Evolutionary conservation across 2,797 vertebrate genomes (phyloP).

Genomic region (Uromys caudimaculatus): DNA sequence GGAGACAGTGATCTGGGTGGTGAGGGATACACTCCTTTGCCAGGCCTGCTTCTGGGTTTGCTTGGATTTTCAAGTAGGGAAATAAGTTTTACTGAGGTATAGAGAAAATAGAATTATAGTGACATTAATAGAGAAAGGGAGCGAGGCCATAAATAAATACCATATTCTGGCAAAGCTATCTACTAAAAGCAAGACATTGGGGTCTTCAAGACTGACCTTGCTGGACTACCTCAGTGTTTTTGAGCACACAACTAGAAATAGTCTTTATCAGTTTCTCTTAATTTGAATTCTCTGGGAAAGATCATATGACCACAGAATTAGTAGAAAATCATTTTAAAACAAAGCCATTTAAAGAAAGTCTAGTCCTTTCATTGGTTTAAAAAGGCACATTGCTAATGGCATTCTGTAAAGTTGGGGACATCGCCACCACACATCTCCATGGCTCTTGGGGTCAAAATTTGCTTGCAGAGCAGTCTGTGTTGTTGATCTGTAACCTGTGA

Average conservation of each 20-base stretch:
- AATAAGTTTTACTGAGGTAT: conserved; percentile 76
- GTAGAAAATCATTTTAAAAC: conserved; percentile 42
- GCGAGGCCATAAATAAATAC: conserved; percentile 64
- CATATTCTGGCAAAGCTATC: conserved; percentile 69
- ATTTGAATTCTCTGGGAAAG: conserved; percentile 59
- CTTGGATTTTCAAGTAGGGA: conserved; percentile 84
- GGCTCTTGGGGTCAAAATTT: conserved; percentile 47
- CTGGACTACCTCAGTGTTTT: conserved; percentile 67
- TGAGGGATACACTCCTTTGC: conserved; percentile 83
- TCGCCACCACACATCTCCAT: conserved; percentile 16
- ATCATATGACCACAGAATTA: not conserved
- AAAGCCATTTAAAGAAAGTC: conserved; percentile 54
- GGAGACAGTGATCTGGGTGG: conserved; percentile 83
- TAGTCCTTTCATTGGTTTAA: not conserved
- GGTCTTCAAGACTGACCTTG: conserved; percentile 59
- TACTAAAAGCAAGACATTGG: conserved; percentile 66
- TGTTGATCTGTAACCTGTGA: not conserved
- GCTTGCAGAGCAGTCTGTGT: not conserved
- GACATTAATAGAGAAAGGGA: conserved; percentile 79
- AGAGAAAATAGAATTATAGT: conserved; percentile 81
- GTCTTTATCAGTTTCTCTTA: conserved; percentile 22
- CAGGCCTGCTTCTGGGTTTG: conserved; percentile 87
- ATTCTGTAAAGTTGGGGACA: conserved; percentile 46
- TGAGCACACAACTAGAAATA: conserved; percentile 67
- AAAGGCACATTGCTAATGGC: conserved; percentile 41